Conservation (phyloP, 2,888 invertebrate genomes). For the Drosophila trichaetosa region DNA sequence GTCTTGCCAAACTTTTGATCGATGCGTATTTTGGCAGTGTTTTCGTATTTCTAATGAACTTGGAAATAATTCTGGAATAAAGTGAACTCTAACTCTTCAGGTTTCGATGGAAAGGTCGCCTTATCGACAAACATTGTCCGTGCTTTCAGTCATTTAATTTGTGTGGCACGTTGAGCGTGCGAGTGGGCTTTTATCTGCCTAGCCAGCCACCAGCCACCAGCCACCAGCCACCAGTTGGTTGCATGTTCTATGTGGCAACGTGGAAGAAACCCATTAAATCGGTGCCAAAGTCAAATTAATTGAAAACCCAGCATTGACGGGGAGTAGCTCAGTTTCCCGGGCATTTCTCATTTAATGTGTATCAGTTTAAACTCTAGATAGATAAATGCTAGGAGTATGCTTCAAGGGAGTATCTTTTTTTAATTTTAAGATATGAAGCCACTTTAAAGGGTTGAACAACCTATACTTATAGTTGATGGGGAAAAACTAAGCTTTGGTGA, state of each 20-base stretch:
- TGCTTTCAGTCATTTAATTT: constrained; percentile 33
- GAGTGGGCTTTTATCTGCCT: constrained; percentile 15
- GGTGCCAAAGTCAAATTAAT: constrained; percentile 19
- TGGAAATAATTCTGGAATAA: background rate
- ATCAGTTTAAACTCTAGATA: background rate
- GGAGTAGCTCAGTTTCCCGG: background rate
- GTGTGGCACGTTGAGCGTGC: constrained; percentile 39
- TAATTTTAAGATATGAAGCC: background rate
- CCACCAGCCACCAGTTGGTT: constrained; percentile 2
- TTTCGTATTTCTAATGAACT: background rate
- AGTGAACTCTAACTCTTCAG: background rate
- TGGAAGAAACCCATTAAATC: constrained; percentile 36
- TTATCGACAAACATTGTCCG: constrained; percentile 13
- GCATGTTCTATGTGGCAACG: constrained; percentile 12
- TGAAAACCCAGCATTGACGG: background rate
- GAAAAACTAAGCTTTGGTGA: background rate
- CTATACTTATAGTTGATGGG: background rate
- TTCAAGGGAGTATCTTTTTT: background rate
- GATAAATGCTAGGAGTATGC: background rate
- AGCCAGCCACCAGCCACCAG: constrained; percentile 1
- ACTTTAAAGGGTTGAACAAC: background rate
- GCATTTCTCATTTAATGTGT: background rate
- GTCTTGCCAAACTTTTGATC: background rate
- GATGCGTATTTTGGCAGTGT: background rate
- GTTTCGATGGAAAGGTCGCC: background rate